A percentile compares a stretch with the other conserved stretches of the same genome.
phyloP scores from a whole-genome alignment of 1,140 invertebrate genomes.

The Diprion similis region DNA sequence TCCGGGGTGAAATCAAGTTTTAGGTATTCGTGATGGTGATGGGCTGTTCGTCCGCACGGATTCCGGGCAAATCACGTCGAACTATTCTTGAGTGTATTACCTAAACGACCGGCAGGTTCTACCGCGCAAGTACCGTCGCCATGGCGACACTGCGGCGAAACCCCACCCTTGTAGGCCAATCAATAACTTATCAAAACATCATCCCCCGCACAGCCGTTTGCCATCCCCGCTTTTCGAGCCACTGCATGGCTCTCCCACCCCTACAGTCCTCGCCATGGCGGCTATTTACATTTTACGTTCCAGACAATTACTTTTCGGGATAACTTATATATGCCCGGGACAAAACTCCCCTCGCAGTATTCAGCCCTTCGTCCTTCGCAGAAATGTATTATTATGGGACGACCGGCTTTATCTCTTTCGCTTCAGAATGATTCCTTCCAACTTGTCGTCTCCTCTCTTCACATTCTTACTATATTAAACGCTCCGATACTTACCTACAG shows the following conservation, averaged over 20 bases:
- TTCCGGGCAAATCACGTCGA: background rate
- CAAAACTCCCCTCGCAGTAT: background rate
- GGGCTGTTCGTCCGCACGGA: too few relatives aligned
- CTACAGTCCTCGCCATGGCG: background rate
- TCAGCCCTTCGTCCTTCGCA: background rate
- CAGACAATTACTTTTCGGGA: background rate
- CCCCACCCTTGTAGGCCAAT: conserved; percentile 53
- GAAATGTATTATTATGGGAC: background rate
- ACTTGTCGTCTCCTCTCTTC: too few relatives aligned
- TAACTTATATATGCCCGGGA: background rate
- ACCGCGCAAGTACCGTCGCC: conserved; percentile 56
- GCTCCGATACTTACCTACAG: too few relatives aligned
- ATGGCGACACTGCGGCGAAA: conserved; percentile 47
- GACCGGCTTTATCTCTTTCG: too few relatives aligned
- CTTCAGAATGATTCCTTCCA: too few relatives aligned
- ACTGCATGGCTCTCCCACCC: background rate
- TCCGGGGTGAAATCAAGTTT: conserved; percentile 8
- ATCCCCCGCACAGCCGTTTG: background rate
- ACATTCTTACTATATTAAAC: too few relatives aligned
- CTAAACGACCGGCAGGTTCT: conserved; percentile 27
- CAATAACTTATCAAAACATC: conserved; percentile 61
- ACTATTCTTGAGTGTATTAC: conserved; percentile 18
- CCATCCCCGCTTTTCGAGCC: background rate
- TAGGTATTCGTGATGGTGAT: background rate
- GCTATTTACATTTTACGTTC: background rate